phyloP scores from a whole-genome alignment of 2,797 vertebrate species.

The Melanotaenia parkinsoni region DNA sequence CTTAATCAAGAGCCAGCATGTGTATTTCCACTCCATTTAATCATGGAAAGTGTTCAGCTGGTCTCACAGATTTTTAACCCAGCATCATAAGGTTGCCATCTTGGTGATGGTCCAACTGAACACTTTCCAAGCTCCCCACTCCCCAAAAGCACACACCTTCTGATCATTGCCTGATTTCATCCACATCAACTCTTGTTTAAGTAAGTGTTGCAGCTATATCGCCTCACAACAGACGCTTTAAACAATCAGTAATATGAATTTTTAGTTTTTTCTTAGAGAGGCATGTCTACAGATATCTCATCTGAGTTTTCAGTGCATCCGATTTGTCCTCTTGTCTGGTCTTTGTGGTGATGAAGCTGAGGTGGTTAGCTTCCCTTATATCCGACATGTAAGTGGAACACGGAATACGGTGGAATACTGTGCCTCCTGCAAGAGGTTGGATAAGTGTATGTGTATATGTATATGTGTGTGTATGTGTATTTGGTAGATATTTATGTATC shows the following conservation, averaged over 20 bases:
- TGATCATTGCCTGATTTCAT: slow-evolving; percentile 25
- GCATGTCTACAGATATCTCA: slow-evolving; percentile 42
- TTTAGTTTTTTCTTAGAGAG: slow-evolving; percentile 30
- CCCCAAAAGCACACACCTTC: slow-evolving; percentile 23
- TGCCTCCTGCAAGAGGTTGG: slow-evolving; percentile 36
- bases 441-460: slow-evolving; percentile 5
- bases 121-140: slow-evolving; percentile 48
- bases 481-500: slow-evolving; percentile 36
- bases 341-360: slow-evolving; percentile 35
- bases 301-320: slow-evolving; percentile 23
- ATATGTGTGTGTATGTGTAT: slow-evolving; percentile 1
- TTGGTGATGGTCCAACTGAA: slow-evolving; percentile 66
- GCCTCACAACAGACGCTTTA: slow-evolving; percentile 27
- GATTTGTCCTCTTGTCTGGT: slow-evolving; percentile 18
- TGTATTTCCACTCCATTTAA: slow-evolving; percentile 63
- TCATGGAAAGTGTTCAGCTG: slow-evolving; percentile 71
- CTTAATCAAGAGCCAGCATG: slow-evolving; percentile 55
- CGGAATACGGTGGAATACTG: slow-evolving; percentile 30
- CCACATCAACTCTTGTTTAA: slow-evolving; percentile 25
- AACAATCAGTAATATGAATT: slow-evolving; percentile 25
- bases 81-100: slow-evolving; percentile 38
- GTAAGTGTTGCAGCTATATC: slow-evolving; percentile 29
- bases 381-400: slow-evolving; percentile 19
- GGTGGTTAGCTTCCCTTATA: slow-evolving; percentile 48
- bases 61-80: slow-evolving; percentile 64